Percentiles rank a stretch among this genome's conserved stretches.
These are phyloP conservation scores for Xenotilapia caudafasciata DNA, from an alignment of 2,113 vertebrate species.

Conservation along the genomic window DNA sequence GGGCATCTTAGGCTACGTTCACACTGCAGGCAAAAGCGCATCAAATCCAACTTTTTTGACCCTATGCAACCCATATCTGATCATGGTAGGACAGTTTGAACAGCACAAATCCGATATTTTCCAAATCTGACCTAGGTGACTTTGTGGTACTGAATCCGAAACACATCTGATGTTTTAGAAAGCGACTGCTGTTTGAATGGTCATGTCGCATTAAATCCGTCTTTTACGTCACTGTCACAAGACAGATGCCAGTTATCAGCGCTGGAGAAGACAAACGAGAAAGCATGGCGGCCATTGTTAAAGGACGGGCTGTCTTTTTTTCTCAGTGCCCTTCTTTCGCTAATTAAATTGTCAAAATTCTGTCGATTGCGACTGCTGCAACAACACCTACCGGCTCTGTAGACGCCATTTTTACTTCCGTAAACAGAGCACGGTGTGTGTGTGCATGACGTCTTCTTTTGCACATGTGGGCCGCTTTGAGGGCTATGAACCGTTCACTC, in stretches of 20 bases:
- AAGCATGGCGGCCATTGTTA: background rate
- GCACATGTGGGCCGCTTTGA: background rate
- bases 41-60: background rate
- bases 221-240: background rate
- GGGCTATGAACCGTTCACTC: background rate
- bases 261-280: background rate
- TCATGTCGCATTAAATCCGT: background rate
- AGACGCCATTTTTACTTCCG: background rate
- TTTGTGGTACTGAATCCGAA: background rate
- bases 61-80: background rate
- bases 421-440: background rate
- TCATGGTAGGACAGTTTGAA: background rate
- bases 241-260: background rate
- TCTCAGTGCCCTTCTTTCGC: background rate
- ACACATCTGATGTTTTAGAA: background rate
- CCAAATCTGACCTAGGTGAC: background rate
- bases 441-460: background rate
- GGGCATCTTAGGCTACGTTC: background rate
- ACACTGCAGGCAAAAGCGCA: background rate
- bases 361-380: background rate
- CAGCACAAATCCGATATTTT: background rate
- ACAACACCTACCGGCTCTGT: background rate
- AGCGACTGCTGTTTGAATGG: background rate
- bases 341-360: background rate
- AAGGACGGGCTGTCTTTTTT: background rate